These are phyloP conservation scores for Oplegnathus fasciatus DNA, from an alignment of 2,113 vertebrate genomes.

Conservation along the genomic window DNA sequence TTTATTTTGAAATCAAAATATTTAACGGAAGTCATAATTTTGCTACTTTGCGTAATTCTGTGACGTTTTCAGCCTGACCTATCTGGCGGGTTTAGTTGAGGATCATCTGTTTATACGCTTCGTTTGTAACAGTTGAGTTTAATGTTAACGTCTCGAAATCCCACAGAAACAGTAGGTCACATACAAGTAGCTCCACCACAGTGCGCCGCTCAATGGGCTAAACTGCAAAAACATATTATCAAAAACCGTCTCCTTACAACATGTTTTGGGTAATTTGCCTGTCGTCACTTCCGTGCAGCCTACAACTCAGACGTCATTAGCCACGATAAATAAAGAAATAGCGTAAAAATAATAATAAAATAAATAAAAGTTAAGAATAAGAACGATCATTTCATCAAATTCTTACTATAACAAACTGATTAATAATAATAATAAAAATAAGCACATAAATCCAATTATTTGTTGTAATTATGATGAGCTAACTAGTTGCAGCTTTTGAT, in stretches of 20 bases:
- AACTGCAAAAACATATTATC: not conserved
- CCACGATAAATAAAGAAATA: not conserved
- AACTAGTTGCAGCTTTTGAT: not conserved
- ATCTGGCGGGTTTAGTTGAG: constrained; percentile 40
- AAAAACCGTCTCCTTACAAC: not conserved
- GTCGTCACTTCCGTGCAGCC: constrained; percentile 60
- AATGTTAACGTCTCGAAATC: not conserved
- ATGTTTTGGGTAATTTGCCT: constrained; percentile 17
- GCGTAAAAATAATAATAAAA: not conserved
- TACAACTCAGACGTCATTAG: not conserved
- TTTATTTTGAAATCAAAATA: constrained; percentile 47
- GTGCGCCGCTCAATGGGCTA: fast-evolving
- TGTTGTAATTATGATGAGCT: not conserved
- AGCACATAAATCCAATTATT: not conserved
- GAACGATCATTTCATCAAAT: not conserved
- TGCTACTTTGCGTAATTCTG: not conserved
- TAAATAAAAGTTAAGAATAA: not conserved
- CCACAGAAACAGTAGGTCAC: no score
- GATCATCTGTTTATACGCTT: not conserved
- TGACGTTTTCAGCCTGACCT: not conserved
- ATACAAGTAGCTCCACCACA: no score
- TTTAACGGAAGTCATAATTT: not conserved
- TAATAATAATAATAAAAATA: no score
- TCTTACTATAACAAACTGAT: not conserved
- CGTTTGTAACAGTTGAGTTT: not conserved